Base-by-base conservation (phyloP, 2,888 invertebrate genomes). In the Hermaeophaga mercurialis region DNA sequence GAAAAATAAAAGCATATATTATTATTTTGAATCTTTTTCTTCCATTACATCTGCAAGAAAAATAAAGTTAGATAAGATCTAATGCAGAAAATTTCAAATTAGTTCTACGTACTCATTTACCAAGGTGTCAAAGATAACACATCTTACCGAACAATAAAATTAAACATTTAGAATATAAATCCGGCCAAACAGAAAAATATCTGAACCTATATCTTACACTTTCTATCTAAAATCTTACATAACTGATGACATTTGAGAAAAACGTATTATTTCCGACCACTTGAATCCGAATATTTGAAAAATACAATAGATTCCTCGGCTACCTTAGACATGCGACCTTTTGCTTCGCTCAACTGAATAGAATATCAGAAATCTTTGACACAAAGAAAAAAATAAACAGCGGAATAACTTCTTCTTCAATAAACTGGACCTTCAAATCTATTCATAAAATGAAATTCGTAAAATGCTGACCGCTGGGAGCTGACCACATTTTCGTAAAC, bases 401-500 rank as follows among this genome's bases (percentile, higher is more conserved):
- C 38, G 26, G 43, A 56, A 59, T 53, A 52, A 59, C 54, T 46
- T 54, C 47, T 47, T 47, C 38, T 46, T 54, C 22, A 54, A 47
- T 41, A 54, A 39, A 39, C 28, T 28, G 19, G 22, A 43, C 43
- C 44, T 43, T 43, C 34, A 33, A 34, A 52, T 43, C 52, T 52
- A 52, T 52, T 52, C 43, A 52, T n/a, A 31, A 7, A 43, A n/a
- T 15, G 24, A 52, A 43, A 55, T 49, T 55, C 41, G 28, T 48
- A 49, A 55, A 44, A 56, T 46, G 43, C 57, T 65, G 63, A 61
- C 66, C 66, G 59, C 59, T 65, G 65, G 50, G 61, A 56, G 41
- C 53, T 62, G 63, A 65, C 65, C 65, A 61, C 65, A 65, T 64
- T 62, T 62, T 59, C 50, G 64, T 64, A 65, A 65, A 65, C 62